Percentiles rank a stretch among this genome's conserved stretches.
These are phyloP conservation scores for Cossypha niveicapilla DNA, from an alignment of 2,797 vertebrate species.

Conservation along the genomic window DNA sequence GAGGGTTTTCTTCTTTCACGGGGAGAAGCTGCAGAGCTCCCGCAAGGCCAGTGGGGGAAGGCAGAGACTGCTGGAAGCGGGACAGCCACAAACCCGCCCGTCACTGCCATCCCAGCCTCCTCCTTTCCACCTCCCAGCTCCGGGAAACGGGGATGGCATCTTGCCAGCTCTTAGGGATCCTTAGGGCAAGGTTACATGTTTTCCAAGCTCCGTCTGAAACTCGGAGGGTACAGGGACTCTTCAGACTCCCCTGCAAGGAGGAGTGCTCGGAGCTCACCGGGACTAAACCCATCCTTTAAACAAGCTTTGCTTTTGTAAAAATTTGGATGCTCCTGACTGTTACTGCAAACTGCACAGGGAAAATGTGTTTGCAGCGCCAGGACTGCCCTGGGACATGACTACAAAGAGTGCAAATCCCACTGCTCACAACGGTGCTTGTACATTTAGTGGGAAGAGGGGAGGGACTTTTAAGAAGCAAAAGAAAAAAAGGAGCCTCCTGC, in stretches of 20 bases:
- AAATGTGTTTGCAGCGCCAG: rapidly evolving
- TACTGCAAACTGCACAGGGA: background rate
- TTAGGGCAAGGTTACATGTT: rapidly evolving
- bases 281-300: background rate
- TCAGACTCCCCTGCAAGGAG: background rate
- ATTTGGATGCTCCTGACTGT: background rate
- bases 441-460: background rate
- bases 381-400: rapidly evolving
- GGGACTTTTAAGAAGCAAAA: background rate
- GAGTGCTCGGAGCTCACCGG: background rate
- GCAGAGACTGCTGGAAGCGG: background rate
- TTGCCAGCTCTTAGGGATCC: rapidly evolving
- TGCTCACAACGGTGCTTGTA: background rate
- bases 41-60: background rate
- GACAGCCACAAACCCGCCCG: background rate
- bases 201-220: background rate
- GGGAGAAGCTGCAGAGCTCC: background rate
- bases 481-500: background rate
- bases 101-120: background rate
- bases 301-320: background rate
- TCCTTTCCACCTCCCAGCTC: background rate
- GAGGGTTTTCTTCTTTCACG: background rate
- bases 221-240: rapidly evolving
- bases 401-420: background rate
- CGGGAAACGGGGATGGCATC: background rate